Evolutionary conservation across 2,888 invertebrate genomes (phyloP).

Genomic region (Cerceris rybyensis): DNA sequence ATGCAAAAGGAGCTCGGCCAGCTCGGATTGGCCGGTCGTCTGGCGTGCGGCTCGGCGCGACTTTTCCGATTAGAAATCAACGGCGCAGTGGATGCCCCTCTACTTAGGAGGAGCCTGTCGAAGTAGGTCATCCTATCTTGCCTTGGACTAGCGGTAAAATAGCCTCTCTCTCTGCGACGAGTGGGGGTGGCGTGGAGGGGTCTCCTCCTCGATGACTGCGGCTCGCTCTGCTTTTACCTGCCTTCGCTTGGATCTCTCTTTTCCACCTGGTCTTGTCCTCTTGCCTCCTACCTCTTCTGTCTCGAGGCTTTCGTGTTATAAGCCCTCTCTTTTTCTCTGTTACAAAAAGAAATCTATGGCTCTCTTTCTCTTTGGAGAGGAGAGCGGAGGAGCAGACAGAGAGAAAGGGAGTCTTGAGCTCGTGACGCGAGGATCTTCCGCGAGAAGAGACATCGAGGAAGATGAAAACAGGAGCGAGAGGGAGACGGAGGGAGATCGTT

Average conservation of each 20-base stretch:
- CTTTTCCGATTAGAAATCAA: slow-evolving; percentile 80
- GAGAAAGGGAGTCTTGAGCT: background rate
- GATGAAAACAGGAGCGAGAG: slow-evolving; percentile 51
- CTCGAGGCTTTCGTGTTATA: too few species aligned
- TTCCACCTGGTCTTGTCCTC: background rate
- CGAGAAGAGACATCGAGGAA: slow-evolving; percentile 9
- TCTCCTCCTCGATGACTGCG: slow-evolving; percentile 53
- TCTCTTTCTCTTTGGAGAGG: slow-evolving; percentile 14
- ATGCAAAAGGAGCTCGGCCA: slow-evolving; percentile 63
- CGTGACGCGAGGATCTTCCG: slow-evolving; percentile 25
- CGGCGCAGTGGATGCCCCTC: slow-evolving; percentile 77
- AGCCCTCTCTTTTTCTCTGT: too few species aligned
- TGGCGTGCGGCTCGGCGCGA: slow-evolving; percentile 66
- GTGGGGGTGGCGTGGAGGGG: slow-evolving; percentile 68
- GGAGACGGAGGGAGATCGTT: slow-evolving; percentile 62
- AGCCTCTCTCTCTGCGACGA: slow-evolving; percentile 73
- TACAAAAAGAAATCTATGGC: background rate
- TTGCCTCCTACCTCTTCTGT: too few species aligned
- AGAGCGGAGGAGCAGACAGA: background rate
- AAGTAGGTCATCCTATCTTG: slow-evolving; percentile 81
- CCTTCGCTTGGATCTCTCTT: slow-evolving; percentile 1
- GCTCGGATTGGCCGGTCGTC: slow-evolving; percentile 67
- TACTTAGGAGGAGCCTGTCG: slow-evolving; percentile 80
- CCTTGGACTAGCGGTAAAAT: slow-evolving; percentile 72
- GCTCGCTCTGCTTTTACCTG: slow-evolving; percentile 42